These are phyloP conservation scores for Melanocharis versteri DNA, from an alignment of 2,113 vertebrate genomes.

Conservation along the genomic window DNA sequence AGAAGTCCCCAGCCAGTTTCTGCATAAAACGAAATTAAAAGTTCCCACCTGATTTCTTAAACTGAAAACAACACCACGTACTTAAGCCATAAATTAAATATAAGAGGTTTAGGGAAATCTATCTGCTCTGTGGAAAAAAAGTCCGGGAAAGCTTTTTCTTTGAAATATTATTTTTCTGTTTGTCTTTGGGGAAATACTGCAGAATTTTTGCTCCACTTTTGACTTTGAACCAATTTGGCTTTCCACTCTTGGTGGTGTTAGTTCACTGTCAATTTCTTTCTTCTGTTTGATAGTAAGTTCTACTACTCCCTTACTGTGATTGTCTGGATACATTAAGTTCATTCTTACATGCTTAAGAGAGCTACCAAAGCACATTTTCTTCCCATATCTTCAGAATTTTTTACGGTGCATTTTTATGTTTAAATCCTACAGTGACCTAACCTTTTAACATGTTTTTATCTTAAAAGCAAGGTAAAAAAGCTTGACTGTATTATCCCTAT, in stretches of 20 bases:
- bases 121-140: background rate
- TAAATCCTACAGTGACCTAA: background rate
- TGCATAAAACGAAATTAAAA: background rate
- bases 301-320: background rate
- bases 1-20: background rate
- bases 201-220: background rate
- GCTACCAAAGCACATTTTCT: conserved; percentile 23
- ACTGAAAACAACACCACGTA: background rate
- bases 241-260: background rate
- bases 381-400: background rate
- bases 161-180: background rate
- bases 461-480: conserved; percentile 26
- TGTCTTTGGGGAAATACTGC: background rate
- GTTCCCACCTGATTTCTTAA: background rate
- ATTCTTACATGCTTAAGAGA: background rate
- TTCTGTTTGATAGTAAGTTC: background rate
- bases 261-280: background rate
- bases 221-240: conserved; percentile 15
- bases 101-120: background rate
- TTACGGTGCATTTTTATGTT: background rate
- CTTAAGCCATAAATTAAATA: background rate
- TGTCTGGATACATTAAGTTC: background rate
- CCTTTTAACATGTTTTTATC: conserved; percentile 40
- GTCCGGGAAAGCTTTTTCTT: background rate
- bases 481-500: background rate